Conservation (phyloP, 2,113 vertebrate species). For the Neodontobutis hainanensis region DNA sequence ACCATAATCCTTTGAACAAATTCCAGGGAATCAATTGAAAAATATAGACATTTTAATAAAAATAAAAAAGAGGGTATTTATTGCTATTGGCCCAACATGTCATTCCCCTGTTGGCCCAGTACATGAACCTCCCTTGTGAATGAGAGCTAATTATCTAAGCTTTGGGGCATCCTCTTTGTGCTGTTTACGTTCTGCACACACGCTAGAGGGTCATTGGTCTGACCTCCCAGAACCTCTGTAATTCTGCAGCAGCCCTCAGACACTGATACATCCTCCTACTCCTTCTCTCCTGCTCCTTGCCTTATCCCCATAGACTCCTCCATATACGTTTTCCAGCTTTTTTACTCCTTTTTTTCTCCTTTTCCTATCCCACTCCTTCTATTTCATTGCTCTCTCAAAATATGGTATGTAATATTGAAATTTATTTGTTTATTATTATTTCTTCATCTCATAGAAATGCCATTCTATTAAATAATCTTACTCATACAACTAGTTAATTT, state of each 20-base stretch:
- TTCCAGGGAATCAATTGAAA: background rate
- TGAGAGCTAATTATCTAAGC: conserved; percentile 87
- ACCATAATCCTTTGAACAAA: background rate
- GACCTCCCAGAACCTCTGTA: conserved; percentile 73
- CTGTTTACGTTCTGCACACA: conserved; percentile 92
- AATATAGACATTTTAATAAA: background rate
- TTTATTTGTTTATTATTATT: too few species aligned
- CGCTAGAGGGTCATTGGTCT: conserved; percentile 83
- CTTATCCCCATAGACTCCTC: conserved; percentile 23
- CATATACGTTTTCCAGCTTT: background rate
- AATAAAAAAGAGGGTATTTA: conserved; percentile 58
- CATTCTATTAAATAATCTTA: too few species aligned
- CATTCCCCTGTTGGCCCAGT: conserved; percentile 81
- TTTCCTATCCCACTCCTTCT: background rate
- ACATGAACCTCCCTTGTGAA: conserved; percentile 79
- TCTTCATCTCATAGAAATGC: too few species aligned
- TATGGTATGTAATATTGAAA: background rate
- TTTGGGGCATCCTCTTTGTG: conserved; percentile 64
- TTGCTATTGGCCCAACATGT: conserved; percentile 76
- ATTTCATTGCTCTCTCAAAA: background rate
- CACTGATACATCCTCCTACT: conserved; percentile 77
- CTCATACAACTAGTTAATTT: too few species aligned
- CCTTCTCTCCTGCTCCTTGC: conserved; percentile 30
- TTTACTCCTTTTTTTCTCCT: conserved; percentile 12
- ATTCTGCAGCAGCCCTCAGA: conserved; percentile 76